phyloP scores from a whole-genome alignment of 2,797 vertebrate genomes.

The Orientallactaga sibirica region DNA sequence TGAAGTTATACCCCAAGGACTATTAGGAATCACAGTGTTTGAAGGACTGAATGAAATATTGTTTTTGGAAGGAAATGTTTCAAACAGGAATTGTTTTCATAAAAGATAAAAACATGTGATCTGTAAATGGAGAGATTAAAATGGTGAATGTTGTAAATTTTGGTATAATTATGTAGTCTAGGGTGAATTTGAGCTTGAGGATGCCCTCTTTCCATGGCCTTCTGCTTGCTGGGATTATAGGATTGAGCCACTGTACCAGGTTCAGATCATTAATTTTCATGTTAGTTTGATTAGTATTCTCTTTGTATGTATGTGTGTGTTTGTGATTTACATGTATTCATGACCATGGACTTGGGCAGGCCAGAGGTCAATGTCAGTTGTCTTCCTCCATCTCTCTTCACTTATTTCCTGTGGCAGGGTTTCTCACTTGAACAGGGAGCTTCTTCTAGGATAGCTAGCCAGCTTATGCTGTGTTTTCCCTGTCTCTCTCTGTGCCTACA shows the following conservation, averaged over 20 bases:
- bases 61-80: constrained; percentile 20
- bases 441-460: too few species aligned
- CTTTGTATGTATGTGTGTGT: too few species aligned
- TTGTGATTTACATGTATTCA: too few species aligned
- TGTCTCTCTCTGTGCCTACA: too few species aligned
- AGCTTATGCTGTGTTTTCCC: too few species aligned
- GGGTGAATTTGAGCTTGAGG: neutral
- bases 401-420: too few species aligned
- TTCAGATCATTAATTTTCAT: neutral
- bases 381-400: too few species aligned
- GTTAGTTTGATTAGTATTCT: neutral
- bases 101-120: neutral
- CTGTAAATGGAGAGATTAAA: neutral
- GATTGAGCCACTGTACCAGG: neutral
- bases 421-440: too few species aligned
- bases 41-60: neutral
- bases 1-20: neutral
- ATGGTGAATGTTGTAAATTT: neutral
- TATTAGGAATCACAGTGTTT: neutral
- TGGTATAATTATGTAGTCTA: neutral
- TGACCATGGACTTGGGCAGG: too few species aligned
- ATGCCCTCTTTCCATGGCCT: neutral
- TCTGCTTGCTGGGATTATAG: neutral
- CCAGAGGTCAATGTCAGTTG: too few species aligned
- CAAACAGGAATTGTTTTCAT: neutral